Base-by-base conservation (phyloP, 1,140 invertebrate species). In the Palaemon carinicauda region DNA sequence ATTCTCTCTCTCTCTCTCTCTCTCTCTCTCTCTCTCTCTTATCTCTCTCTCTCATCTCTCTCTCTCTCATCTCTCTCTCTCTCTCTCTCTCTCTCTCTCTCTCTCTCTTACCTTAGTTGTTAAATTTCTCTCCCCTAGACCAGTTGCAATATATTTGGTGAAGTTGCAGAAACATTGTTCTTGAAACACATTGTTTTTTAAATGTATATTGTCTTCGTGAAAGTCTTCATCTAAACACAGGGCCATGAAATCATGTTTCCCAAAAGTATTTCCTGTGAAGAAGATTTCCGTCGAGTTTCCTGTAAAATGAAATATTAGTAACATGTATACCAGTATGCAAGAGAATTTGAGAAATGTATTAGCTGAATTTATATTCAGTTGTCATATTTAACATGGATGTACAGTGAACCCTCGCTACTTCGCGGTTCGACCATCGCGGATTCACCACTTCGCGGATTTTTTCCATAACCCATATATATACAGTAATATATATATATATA, bases 161-260 rank as follows among this genome's bases (percentile, higher is more conserved):
- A 84, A 77, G 54, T 84, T 84, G 29, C 82, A 75, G 21, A 12
- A 50, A 56, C 82, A 84, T 33, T 77, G n/a, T 10, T 84, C 73
- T 19, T 77, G 53, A 77, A 84, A 78, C 15, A 60, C 17, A 33
- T 17, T 77, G 31, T 78, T 73, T 33, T 50, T 84, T 54, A 84
- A 78, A 14, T 77, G 12, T n/a, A 84, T 53, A 78, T 21, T 41
- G 27, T 60, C n/a, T 21, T 19, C n/a, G 0, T n/a, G 3, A 53
- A 84, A 84, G 4, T 7, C n/a, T 19, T 65, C 53, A 69, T 51
- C 65, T n/a, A 84, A 19, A 24, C 51, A 65, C 19, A 84, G 73
- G 3, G 82, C 77, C 73, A 15, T 77, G 24, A 54, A 54, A 15
- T 77, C 82, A 60, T 74, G 73, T 31, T 60, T 7, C 19, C 31